Evolutionary conservation across 35 echinoderm and acorn worm species (phyloP).

Genomic region (Hemicentrotus pulcherrimus): DNA sequence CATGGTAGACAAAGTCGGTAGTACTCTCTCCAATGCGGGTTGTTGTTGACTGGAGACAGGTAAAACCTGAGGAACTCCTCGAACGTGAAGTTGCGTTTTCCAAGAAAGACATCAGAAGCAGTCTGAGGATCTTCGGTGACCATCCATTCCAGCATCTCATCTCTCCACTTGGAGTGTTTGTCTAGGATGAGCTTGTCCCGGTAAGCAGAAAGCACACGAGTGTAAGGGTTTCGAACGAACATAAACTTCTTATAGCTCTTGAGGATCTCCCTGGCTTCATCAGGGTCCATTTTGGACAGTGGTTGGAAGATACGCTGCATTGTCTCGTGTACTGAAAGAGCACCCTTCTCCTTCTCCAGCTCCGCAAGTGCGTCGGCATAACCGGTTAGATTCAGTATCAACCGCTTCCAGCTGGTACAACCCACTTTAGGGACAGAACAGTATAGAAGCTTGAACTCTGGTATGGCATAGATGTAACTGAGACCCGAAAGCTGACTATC

Average conservation of each 20-base stretch:
- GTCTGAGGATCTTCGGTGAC: background rate
- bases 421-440: background rate
- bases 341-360: background rate
- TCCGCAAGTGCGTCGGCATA: background rate
- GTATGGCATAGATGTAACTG: background rate
- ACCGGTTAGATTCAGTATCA: background rate
- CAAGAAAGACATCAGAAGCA: background rate
- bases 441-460: constrained; percentile 19
- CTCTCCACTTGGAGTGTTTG: background rate
- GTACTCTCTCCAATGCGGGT: constrained; percentile 47
- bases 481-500: background rate
- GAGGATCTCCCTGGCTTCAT: background rate
- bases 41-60: background rate
- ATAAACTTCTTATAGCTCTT: constrained; percentile 42
- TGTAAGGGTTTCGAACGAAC: constrained; percentile 57
- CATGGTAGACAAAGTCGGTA: constrained; percentile 51
- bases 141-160: background rate
- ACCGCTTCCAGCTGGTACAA: constrained; percentile 7
- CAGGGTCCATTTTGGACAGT: background rate
- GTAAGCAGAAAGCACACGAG: constrained; percentile 55
- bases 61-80: background rate
- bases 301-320: background rate
- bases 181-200: constrained; percentile 39
- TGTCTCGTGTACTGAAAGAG: background rate
- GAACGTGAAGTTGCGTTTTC: background rate